phyloP scores from a whole-genome alignment of 1,140 invertebrate species.

The Thaumetopoea pityocampa region DNA sequence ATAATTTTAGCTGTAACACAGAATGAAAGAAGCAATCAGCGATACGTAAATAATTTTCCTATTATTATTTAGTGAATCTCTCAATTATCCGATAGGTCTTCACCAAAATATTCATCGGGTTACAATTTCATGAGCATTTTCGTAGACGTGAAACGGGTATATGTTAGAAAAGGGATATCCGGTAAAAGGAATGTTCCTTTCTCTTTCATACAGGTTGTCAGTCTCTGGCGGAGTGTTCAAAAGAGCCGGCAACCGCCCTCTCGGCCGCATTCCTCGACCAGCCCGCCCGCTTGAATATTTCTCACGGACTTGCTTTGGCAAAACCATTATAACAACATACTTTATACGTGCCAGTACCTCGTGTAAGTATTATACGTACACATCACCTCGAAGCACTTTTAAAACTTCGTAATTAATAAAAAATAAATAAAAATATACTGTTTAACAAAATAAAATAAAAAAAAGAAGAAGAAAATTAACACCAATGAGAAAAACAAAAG shows the following conservation, averaged over 20 bases:
- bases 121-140: no score
- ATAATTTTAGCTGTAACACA: slow-evolving; percentile 5
- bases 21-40: no score
- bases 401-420: no score
- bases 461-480: no score
- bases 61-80: no score
- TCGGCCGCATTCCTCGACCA: slow-evolving; percentile 64
- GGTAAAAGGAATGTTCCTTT: slow-evolving; percentile 50
- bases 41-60: no score
- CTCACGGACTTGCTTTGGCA: slow-evolving; percentile 73
- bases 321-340: slow-evolving; percentile 49
- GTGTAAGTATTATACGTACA: slow-evolving; percentile 5
- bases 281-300: slow-evolving; percentile 68
- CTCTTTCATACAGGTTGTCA: slow-evolving; percentile 59
- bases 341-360: slow-evolving; percentile 4
- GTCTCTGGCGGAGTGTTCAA: slow-evolving; percentile 64
- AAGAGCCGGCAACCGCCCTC: slow-evolving; percentile 69
- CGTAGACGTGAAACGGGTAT: slow-evolving; percentile 8
- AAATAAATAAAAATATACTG: no score
- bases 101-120: no score
- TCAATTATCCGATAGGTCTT: no score
- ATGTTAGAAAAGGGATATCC: slow-evolving; percentile 16
- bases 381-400: no score
- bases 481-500: no score
- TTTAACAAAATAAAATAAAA: no score